A percentile compares a stretch with the other conserved stretches of the same genome.
Conservation (phyloP, 2,797 vertebrate species). For the Pachyuromys duprasi region DNA sequence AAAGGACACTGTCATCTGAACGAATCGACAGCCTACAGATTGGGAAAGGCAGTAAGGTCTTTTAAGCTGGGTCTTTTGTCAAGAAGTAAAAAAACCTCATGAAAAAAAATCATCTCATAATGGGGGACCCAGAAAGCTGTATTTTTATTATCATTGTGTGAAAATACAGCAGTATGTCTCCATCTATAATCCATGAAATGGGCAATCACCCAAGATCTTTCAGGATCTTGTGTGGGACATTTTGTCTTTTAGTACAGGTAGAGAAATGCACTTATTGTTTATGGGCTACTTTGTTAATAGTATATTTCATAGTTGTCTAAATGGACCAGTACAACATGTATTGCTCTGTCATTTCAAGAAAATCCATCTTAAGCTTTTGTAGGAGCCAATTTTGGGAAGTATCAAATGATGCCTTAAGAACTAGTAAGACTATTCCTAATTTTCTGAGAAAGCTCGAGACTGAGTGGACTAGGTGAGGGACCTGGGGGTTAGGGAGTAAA, state of each 20-base stretch:
- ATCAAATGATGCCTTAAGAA: not conserved
- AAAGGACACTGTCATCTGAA: no score
- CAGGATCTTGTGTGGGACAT: not conserved
- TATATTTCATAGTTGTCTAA: not conserved
- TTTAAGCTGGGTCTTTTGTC: not conserved
- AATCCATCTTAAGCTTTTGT: not conserved
- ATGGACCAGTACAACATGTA: not conserved
- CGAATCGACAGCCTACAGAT: no score
- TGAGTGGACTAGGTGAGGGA: no score
- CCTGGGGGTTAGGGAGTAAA: no score
- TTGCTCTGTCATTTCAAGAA: not conserved
- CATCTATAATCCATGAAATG: not conserved
- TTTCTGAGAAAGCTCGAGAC: no score
- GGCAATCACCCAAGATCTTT: not conserved
- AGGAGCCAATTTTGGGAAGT: not conserved
- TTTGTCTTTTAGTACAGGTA: not conserved
- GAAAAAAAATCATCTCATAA: not conserved
- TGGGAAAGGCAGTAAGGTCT: no score
- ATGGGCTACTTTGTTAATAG: not conserved
- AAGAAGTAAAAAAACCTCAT: not conserved
- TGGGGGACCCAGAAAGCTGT: no score
- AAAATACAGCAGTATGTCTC: not conserved
- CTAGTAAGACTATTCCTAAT: not conserved
- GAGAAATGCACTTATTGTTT: not conserved
- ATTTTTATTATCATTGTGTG: not conserved